Evolutionary conservation across 2,113 vertebrate species (phyloP).

Genomic region (Muntiacus reevesi): DNA sequence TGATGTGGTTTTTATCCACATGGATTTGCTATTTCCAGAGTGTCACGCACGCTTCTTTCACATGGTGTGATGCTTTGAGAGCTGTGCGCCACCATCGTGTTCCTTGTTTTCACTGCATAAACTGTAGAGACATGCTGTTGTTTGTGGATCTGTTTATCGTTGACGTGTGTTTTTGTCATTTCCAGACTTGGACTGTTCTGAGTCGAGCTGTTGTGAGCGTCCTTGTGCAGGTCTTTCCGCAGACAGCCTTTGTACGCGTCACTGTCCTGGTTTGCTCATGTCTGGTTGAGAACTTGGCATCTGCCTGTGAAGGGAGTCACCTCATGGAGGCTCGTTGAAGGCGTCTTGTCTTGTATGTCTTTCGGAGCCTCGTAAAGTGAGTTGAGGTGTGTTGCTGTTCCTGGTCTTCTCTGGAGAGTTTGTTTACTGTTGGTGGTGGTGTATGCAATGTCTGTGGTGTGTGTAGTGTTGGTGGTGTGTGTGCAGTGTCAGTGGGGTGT

Average conservation of each 20-base stretch:
- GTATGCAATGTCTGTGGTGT: too few relatives aligned
- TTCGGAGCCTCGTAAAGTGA: background rate
- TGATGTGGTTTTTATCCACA: background rate
- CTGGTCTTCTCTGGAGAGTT: background rate
- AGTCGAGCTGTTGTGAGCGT: background rate
- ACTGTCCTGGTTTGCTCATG: background rate
- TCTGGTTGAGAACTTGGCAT: background rate
- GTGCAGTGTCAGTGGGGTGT: too few relatives aligned
- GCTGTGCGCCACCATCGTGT: fast-evolving
- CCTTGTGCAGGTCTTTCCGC: background rate
- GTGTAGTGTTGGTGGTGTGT: too few relatives aligned
- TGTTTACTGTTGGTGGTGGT: background rate
- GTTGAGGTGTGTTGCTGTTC: background rate
- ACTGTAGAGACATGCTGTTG: fast-evolving
- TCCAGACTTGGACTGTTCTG: too few relatives aligned
- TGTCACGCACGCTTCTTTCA: too few relatives aligned
- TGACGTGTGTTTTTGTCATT: background rate
- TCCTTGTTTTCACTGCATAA: fast-evolving
- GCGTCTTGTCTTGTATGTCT: background rate
- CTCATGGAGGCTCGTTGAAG: background rate
- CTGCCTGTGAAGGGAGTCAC: background rate
- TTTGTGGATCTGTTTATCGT: fast-evolving
- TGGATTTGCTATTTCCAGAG: background rate
- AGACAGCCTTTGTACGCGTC: background rate
- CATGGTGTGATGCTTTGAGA: background rate